phyloP scores from a whole-genome alignment of 1,140 invertebrate species.

The Vanessa atalanta region DNA sequence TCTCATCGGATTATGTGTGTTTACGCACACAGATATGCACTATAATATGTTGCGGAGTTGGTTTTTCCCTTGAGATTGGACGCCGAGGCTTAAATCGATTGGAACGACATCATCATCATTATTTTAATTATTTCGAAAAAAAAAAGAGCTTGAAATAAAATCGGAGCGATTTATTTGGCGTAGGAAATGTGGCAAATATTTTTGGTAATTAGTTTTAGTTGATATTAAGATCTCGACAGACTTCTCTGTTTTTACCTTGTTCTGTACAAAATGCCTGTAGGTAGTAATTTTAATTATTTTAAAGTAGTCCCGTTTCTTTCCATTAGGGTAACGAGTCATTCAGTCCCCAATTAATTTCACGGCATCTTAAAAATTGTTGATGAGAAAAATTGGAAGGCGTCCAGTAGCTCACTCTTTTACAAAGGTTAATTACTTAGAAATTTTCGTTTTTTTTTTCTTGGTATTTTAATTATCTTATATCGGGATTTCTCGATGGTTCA shows the following conservation, averaged over 20 bases:
- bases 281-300: conserved; percentile 15
- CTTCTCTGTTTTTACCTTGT: not conserved
- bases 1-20: too few relatives aligned
- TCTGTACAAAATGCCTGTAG: conserved; percentile 4
- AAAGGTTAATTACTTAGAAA: conserved; percentile 30
- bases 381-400: conserved; percentile 45
- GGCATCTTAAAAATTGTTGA: conserved; percentile 44
- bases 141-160: too few relatives aligned
- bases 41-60: too few relatives aligned
- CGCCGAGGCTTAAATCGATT: too few relatives aligned
- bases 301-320: conserved; percentile 38
- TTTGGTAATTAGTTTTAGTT: not conserved
- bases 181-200: too few relatives aligned
- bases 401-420: conserved; percentile 35
- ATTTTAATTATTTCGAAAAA: too few relatives aligned
- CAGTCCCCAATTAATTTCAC: conserved; percentile 45
- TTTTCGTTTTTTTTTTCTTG: conserved; percentile 15
- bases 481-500: not conserved
- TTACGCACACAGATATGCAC: too few relatives aligned
- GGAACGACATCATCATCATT: too few relatives aligned
- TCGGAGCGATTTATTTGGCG: too few relatives aligned
- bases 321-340: conserved; percentile 45
- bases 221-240: not conserved
- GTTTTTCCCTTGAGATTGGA: too few relatives aligned
- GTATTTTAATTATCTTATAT: conserved; percentile 7